A percentile compares a stretch with the other conserved stretches of the same genome.
These are phyloP conservation scores for Oscheius sp. DNA, from an alignment of 1,140 invertebrate species.

Conservation along the genomic window DNA sequence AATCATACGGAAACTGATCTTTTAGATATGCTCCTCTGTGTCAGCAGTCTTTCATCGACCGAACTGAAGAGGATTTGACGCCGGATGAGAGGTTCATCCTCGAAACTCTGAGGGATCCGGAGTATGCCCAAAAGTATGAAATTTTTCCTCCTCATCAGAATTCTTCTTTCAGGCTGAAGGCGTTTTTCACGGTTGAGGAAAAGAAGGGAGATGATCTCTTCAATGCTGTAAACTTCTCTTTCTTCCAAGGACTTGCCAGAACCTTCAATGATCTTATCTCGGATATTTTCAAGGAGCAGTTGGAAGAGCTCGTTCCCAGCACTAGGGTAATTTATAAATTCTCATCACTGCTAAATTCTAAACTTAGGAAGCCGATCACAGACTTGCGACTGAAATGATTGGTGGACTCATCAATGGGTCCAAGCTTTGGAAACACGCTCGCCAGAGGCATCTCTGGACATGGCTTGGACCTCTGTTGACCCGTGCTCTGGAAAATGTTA, in stretches of 20 bases:
- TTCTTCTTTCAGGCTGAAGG: conserved; percentile 65
- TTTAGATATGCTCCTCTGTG: conserved; percentile 68
- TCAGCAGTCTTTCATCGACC: conserved; percentile 69
- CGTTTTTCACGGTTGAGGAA: conserved; percentile 78
- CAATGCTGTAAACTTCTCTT: conserved; percentile 67
- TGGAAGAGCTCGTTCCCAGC: conserved; percentile 70
- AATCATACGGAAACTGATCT: too few relatives aligned
- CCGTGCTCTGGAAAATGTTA: conserved; percentile 56
- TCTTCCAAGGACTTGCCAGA: conserved; percentile 70
- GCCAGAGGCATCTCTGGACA: conserved; percentile 62
- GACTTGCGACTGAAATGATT: conserved; percentile 80
- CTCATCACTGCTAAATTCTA: conserved; percentile 1
- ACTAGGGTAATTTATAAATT: conserved; percentile 61
- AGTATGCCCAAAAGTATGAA: conserved; percentile 70
- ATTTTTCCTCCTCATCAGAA: neutral
- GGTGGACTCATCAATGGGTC: conserved; percentile 74
- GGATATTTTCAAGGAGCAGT: conserved; percentile 69
- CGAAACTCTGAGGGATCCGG: conserved; percentile 71
- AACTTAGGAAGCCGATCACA: conserved; percentile 73
- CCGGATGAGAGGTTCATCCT: conserved; percentile 69
- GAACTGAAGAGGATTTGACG: conserved; percentile 61
- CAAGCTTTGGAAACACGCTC: conserved; percentile 77
- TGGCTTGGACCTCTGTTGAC: conserved; percentile 62
- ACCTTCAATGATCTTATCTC: conserved; percentile 74
- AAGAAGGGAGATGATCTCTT: conserved; percentile 81